Evolutionary conservation across 2,888 invertebrate genomes (phyloP), one percentile per base, ranked within the genome.

Genomic region (Scaeva pyrastri): DNA sequence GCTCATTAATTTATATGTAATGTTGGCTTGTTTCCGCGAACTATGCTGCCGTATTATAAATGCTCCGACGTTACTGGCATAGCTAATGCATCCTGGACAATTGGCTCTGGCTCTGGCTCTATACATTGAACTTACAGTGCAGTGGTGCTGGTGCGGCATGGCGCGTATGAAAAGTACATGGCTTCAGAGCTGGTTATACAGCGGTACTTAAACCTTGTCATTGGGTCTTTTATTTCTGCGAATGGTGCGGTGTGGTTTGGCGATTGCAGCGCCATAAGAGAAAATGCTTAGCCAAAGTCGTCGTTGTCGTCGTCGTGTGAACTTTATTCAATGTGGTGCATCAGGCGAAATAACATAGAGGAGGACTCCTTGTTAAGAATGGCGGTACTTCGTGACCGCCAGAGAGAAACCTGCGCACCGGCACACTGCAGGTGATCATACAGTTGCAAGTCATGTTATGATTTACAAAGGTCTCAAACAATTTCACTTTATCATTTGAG

Each of bases 1-100:
- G 85, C 85, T 85, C 85, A 85, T 85, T 85, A 85, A 85, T 85
- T 80, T 85, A 81, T 81, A 85, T 85, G 80, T 85, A 81, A 81
- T 76, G 81, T 72, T 70, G 80, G 52, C 85, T 81, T 81, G 85
- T 85, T 85, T 85, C 85, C 81, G 85, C 85, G 85, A 85, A 85
- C 72, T 85, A 76, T 76, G 76, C 81, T 85, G 85, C 68, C 62
- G 71, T 80, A 76, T 84, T 84, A 84, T 79, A 75, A 84, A 84
- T 84, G 79, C 62, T 31, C 72, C 72, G 73, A 81, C 85, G 85
- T 81, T 76, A 76, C 70, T 80, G 76, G 85, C 85, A 85, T 85
- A 60, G 85, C 21, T 70, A 81, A 72, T 81, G 62, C 19, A 62
- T 45, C 68, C 16, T 76, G 85, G 84, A 85, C 85, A 81, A 85